Evolutionary conservation across 2,113 vertebrate species (phyloP).

Genomic region (Corythaeola cristata): DNA sequence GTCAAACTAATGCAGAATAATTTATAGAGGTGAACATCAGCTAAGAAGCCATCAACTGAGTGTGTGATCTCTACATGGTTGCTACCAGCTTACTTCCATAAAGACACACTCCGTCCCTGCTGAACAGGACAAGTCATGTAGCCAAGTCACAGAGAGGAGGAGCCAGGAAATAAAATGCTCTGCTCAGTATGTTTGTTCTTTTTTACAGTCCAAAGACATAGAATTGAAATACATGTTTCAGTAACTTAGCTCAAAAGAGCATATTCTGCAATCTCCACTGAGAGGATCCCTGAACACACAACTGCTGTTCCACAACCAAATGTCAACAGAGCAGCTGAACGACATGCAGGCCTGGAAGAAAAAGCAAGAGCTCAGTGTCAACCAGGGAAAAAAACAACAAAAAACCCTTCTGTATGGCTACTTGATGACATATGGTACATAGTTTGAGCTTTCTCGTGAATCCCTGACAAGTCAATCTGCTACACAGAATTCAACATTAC

Average conservation of each 20-base stretch:
- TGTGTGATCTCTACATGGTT: rapidly evolving
- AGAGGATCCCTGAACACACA: rapidly evolving
- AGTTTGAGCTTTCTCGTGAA: not conserved
- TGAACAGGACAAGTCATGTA: not conserved
- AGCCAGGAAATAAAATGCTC: not conserved
- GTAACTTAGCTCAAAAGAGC: not conserved
- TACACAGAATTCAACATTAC: not conserved
- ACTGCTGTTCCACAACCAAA: not conserved
- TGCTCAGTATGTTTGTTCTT: not conserved
- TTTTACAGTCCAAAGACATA: not conserved
- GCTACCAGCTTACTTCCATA: not conserved
- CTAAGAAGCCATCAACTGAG: not conserved
- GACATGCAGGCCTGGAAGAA: not conserved
- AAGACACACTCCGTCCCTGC: not conserved
- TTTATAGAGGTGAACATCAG: not conserved
- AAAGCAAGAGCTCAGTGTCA: not conserved
- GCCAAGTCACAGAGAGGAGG: not conserved
- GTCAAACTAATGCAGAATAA: not conserved
- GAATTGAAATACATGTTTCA: not conserved
- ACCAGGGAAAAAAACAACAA: not conserved
- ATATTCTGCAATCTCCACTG: not conserved
- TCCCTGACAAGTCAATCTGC: not conserved
- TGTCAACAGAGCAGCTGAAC: conserved; percentile 3
- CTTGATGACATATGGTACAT: not conserved
- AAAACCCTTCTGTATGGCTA: not conserved